A percentile compares a stretch with the other conserved stretches of the same genome.
phyloP scores from a whole-genome alignment of 2,797 vertebrate species.

The Oryzias dopingdopingensis region DNA sequence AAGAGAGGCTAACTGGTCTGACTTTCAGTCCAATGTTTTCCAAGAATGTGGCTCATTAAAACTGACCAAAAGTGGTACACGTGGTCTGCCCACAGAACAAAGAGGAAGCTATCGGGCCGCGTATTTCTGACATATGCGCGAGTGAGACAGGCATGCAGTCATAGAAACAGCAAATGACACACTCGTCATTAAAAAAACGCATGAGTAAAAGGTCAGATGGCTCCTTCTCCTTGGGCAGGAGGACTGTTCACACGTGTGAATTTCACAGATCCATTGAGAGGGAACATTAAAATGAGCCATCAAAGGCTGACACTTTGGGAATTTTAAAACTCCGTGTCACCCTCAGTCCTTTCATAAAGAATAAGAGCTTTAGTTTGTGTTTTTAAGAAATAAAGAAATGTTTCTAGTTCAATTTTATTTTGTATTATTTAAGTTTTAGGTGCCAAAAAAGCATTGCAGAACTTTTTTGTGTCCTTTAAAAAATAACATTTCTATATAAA shows the following conservation, averaged over 20 bases:
- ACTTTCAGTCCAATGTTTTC: slow-evolving; percentile 23
- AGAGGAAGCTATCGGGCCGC: slow-evolving; percentile 9
- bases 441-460: no score
- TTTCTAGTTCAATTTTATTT: slow-evolving; percentile 14
- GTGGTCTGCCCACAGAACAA: slow-evolving; percentile 13
- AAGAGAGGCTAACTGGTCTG: slow-evolving; percentile 8
- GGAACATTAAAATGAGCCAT: slow-evolving; percentile 57
- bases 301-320: slow-evolving; percentile 41
- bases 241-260: slow-evolving; percentile 65
- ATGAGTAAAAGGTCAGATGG: slow-evolving; percentile 70
- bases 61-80: slow-evolving; percentile 8
- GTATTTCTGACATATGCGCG: slow-evolving; percentile 32
- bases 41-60: slow-evolving; percentile 25
- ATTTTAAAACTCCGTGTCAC: slow-evolving; percentile 37
- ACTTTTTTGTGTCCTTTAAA: no score
- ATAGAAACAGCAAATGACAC: slow-evolving; percentile 48
- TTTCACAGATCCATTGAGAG: slow-evolving; percentile 67
- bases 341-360: slow-evolving; percentile 15
- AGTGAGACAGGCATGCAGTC: slow-evolving; percentile 34
- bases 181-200: slow-evolving; percentile 61
- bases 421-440: no score
- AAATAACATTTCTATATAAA: no score
- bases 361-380: slow-evolving; percentile 4
- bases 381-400: slow-evolving; percentile 30
- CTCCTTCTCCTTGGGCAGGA: slow-evolving; percentile 56